Evolutionary conservation across 2,797 vertebrate species (phyloP).

Genomic region (Acanthurus lineatus): DNA sequence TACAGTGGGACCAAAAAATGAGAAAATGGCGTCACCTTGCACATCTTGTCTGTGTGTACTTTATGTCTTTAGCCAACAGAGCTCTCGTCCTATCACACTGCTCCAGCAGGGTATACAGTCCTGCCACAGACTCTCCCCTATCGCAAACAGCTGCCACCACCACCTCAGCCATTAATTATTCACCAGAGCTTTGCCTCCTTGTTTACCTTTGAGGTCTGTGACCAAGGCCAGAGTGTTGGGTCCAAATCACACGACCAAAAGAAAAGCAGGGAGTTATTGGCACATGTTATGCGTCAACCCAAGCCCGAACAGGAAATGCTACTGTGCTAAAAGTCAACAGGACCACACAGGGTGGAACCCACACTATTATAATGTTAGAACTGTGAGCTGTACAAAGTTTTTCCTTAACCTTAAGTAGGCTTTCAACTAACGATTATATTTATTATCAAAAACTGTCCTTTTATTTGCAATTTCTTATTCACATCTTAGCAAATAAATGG

Average conservation of each 20-base stretch:
- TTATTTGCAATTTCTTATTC: neutral
- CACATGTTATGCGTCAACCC: constrained; percentile 11
- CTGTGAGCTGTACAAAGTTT: neutral
- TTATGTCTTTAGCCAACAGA: constrained; percentile 31
- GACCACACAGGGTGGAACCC: constrained; percentile 2
- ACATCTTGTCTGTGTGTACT: constrained; percentile 42
- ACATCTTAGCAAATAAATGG: neutral
- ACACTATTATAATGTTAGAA: neutral
- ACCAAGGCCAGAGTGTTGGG: constrained; percentile 44
- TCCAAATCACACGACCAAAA: constrained; percentile 13
- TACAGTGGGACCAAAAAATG: constrained; percentile 3
- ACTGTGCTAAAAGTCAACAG: constrained; percentile 19
- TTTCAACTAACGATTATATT: neutral
- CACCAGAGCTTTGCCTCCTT: constrained; percentile 69
- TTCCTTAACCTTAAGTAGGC: neutral
- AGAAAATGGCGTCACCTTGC: constrained; percentile 37
- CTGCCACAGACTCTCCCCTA: constrained; percentile 55
- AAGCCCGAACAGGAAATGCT: constrained; percentile 23
- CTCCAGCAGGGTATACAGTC: constrained; percentile 36
- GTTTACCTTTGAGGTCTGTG: constrained; percentile 77
- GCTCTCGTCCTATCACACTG: constrained; percentile 47
- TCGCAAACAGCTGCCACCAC: constrained; percentile 71
- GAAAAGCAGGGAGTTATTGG: neutral
- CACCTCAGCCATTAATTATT: constrained; percentile 80
- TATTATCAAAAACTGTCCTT: neutral